These are phyloP conservation scores for Stratiomys singularior DNA, from an alignment of 2,888 invertebrate species.

Conservation along the genomic window DNA sequence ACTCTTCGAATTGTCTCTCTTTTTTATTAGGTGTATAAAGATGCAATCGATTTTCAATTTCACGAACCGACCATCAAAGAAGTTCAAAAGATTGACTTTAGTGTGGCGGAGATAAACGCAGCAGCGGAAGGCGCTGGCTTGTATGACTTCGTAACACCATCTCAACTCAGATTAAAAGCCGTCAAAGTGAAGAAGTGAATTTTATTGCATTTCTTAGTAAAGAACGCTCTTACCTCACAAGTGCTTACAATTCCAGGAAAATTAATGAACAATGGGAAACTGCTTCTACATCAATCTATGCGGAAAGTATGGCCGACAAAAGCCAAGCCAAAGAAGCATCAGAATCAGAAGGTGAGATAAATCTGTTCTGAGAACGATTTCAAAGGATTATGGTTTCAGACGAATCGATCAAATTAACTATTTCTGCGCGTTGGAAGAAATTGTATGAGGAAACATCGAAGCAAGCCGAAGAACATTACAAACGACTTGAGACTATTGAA, in stretches of 20 bases:
- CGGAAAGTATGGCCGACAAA: not conserved
- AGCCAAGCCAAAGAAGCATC: constrained; percentile 12
- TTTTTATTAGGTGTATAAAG: constrained; percentile 59
- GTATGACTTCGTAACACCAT: constrained; percentile 64
- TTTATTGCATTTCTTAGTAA: constrained; percentile 10
- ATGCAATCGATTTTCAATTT: constrained; percentile 65
- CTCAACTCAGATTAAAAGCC: constrained; percentile 64
- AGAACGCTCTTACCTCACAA: not conserved
- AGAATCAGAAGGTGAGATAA: constrained; percentile 12
- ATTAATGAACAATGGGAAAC: not conserved
- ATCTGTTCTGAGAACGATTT: not conserved
- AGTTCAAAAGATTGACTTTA: constrained; percentile 57
- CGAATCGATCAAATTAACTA: constrained; percentile 64
- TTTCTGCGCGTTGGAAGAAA: constrained; percentile 70
- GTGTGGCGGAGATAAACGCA: constrained; percentile 54
- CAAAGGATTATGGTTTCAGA: not conserved
- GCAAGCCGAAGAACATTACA: constrained; percentile 64
- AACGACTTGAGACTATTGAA: constrained; percentile 57
- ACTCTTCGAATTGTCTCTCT: too few relatives aligned
- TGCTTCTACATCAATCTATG: not conserved
- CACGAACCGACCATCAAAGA: constrained; percentile 61
- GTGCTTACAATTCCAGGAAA: not conserved
- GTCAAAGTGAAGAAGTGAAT: constrained; percentile 62
- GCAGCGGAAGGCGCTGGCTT: constrained; percentile 59
- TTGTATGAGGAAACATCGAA: constrained; percentile 67